Conservation (phyloP, 2,797 vertebrate genomes). For the Anguilla pacifica region DNA sequence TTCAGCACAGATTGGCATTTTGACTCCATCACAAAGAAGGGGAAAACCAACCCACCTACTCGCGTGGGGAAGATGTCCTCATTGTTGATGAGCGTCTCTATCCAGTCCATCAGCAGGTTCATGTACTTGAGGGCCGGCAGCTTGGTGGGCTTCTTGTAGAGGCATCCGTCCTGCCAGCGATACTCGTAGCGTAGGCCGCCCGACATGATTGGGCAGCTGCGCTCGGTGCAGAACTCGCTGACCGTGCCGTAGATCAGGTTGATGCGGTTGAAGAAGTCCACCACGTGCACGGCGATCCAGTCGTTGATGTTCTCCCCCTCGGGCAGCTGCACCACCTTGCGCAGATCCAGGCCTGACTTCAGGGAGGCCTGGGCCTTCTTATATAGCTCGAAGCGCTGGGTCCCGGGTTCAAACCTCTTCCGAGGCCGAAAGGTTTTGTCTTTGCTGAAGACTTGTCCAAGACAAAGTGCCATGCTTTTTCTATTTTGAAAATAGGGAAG, state of each 20-base stretch:
- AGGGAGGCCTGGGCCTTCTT: constrained; percentile 98
- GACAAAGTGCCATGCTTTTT: constrained; percentile 9
- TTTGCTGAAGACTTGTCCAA: constrained; percentile 93
- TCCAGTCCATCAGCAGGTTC: constrained; percentile 98
- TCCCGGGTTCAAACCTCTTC: constrained; percentile 93
- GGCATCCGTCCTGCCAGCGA: constrained; percentile 93
- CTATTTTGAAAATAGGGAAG: background rate
- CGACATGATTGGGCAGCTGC: constrained; percentile 93
- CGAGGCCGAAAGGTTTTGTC: constrained; percentile 96
- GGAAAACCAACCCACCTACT: background rate
- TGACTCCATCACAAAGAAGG: background rate
- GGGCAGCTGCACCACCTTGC: constrained; percentile 91
- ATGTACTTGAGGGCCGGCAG: constrained; percentile 93
- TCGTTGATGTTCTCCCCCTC: constrained; percentile 89
- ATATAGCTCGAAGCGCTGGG: constrained; percentile 95
- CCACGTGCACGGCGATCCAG: constrained; percentile 96
- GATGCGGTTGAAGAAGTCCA: constrained; percentile 99
- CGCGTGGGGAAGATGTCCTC: constrained; percentile 93
- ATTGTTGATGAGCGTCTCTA: constrained; percentile 94
- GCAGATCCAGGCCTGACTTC: constrained; percentile 93
- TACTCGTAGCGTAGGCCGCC: constrained; percentile 95
- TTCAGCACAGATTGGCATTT: background rate
- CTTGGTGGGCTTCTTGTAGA: constrained; percentile 93
- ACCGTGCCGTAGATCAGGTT: constrained; percentile 98
- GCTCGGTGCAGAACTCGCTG: constrained; percentile 91